phyloP scores from a whole-genome alignment of 2,113 vertebrate species.

The pig (Sus scrofa) region DNA sequence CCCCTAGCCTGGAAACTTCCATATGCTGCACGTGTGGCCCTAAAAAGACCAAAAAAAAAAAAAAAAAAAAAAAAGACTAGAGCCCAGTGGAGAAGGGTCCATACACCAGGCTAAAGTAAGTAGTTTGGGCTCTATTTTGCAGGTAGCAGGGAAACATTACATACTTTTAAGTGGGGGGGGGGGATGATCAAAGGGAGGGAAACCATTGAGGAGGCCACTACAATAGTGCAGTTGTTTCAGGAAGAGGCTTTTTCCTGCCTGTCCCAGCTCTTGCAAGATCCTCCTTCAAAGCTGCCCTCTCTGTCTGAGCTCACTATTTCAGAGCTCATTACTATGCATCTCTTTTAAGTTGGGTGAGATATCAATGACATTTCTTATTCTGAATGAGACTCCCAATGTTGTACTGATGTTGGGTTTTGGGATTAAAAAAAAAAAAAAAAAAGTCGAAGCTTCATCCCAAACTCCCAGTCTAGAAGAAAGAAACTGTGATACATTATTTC shows the following conservation, averaged over 20 bases:
- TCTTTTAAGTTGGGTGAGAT: slow-evolving; percentile 61
- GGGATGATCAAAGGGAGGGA: slow-evolving; percentile 63
- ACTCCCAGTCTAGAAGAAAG: slow-evolving; percentile 56
- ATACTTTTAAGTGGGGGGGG: slow-evolving; percentile 42
- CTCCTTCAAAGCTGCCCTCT: slow-evolving; percentile 62
- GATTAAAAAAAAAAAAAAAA: slow-evolving; percentile 14
- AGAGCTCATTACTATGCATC: slow-evolving; percentile 45
- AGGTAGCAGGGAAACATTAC: slow-evolving; percentile 55
- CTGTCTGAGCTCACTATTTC: slow-evolving; percentile 57
- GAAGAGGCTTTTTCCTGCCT: slow-evolving; percentile 40
- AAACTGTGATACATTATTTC: slow-evolving; percentile 42
- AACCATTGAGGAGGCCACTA: slow-evolving; percentile 41
- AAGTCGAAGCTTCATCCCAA: slow-evolving; percentile 19
- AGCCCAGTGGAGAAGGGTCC: slow-evolving; percentile 6
- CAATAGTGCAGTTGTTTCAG: slow-evolving; percentile 51
- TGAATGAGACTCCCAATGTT: slow-evolving; percentile 50
- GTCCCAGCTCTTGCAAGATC: slow-evolving; percentile 33
- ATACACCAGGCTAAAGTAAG: slow-evolving; percentile 32
- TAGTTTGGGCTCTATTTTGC: slow-evolving; percentile 13
- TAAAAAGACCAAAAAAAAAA: no score
- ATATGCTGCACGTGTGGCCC: no score
- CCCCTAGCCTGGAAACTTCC: no score
- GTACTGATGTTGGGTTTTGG: slow-evolving; percentile 11
- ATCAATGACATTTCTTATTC: slow-evolving; percentile 68
- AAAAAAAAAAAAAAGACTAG: no score